phyloP scores from a whole-genome alignment of 2,797 vertebrate genomes.

The Falco naumanni region DNA sequence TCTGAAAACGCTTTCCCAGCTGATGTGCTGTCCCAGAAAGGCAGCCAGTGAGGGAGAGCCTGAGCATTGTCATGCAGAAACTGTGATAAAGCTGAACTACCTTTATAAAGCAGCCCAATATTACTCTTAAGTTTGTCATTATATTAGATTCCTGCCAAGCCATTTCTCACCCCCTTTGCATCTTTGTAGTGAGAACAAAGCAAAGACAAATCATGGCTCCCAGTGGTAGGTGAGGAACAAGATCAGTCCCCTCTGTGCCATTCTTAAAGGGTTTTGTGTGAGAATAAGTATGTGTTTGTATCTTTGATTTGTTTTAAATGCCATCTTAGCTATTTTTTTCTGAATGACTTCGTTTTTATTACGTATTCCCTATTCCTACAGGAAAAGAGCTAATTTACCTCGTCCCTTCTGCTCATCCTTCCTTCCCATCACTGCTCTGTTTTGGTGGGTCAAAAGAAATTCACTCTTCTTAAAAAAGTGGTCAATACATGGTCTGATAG shows the following conservation, averaged over 20 bases:
- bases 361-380: neutral
- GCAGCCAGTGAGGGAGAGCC: neutral
- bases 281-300: fast-evolving
- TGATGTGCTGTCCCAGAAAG: fast-evolving
- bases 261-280: neutral
- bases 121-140: neutral
- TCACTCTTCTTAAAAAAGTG: neutral
- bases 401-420: neutral
- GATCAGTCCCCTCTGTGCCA: neutral
- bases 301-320: neutral
- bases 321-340: neutral
- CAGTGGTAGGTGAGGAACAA: neutral
- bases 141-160: neutral
- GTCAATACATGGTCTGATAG: neutral
- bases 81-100: neutral
- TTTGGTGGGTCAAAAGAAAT: neutral
- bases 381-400: neutral
- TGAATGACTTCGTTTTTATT: neutral
- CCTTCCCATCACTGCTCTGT: neutral
- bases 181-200: constrained; percentile 2
- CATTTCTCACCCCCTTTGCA: neutral
- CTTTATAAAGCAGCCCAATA: neutral
- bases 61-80: neutral
- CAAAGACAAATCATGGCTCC: neutral
- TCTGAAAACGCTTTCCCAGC: neutral